phyloP scores from a whole-genome alignment of 2,888 invertebrate species.

The Tanytarsus gracilentus region DNA sequence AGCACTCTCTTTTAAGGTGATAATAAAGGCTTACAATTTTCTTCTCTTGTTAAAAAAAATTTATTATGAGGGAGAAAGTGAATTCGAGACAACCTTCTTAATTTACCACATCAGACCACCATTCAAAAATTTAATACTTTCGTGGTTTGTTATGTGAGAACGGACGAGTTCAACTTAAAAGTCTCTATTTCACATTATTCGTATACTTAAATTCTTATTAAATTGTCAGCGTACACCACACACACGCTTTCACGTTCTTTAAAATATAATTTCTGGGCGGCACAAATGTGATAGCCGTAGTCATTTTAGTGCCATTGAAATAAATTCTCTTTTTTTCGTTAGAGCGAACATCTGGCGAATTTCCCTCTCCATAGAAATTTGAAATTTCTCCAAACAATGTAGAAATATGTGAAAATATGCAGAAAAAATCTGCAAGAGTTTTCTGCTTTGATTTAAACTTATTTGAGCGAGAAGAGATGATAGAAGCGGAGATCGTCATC shows the following conservation, averaged over 20 bases:
- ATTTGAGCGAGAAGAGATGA: not conserved
- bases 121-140: slow-evolving; percentile 7
- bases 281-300: not conserved
- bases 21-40: not conserved
- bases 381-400: not conserved
- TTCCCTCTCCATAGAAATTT: not conserved
- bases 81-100: too few relatives aligned
- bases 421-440: not conserved
- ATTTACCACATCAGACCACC: not conserved
- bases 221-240: too few relatives aligned
- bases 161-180: too few relatives aligned
- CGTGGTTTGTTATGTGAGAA: not conserved
- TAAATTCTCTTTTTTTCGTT: too few relatives aligned
- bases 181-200: too few relatives aligned
- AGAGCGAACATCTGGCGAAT: slow-evolving; percentile 5
- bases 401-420: not conserved
- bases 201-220: too few relatives aligned
- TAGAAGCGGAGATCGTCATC: not conserved
- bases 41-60: too few relatives aligned
- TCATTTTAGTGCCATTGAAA: not conserved
- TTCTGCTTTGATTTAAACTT: slow-evolving; percentile 13
- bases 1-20: not conserved
- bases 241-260: too few relatives aligned
- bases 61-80: too few relatives aligned
- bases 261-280: too few relatives aligned